A percentile compares a stretch with the other conserved stretches of the same genome.
Conservation (phyloP, 1,140 invertebrate species). For the Oncopodura yosiiana region DNA sequence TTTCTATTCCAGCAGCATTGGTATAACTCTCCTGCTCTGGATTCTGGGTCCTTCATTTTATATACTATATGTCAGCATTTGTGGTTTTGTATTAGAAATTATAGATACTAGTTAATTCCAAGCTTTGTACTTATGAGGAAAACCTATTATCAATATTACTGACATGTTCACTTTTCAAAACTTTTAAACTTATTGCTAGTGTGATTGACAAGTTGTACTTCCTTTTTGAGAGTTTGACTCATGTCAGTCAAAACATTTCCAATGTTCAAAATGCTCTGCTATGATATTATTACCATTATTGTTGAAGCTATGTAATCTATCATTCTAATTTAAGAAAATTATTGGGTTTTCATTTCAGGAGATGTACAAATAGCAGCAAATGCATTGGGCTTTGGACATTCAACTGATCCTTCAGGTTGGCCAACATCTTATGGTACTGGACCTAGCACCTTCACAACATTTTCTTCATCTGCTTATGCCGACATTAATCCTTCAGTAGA, state of each 20-base stretch:
- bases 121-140: background rate
- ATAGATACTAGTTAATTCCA: too few relatives aligned
- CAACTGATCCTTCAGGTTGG: slow-evolving; percentile 24
- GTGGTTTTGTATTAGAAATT: too few relatives aligned
- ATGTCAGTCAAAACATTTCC: background rate
- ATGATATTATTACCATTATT: background rate
- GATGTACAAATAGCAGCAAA: slow-evolving; percentile 32
- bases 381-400: slow-evolving; percentile 19
- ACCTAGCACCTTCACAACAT: slow-evolving; percentile 15
- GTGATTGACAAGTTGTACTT: background rate
- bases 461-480: slow-evolving; percentile 20
- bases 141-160: too few relatives aligned
- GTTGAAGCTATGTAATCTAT: background rate
- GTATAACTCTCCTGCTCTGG: too few relatives aligned
- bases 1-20: too few relatives aligned
- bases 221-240: background rate
- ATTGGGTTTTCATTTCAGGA: background rate
- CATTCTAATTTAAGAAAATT: background rate
- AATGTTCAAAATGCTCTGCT: background rate
- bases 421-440: slow-evolving; percentile 11
- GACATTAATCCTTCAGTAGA: slow-evolving; percentile 23
- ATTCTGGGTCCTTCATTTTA: too few relatives aligned
- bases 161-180: too few relatives aligned
- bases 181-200: background rate
- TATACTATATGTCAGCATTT: too few relatives aligned